Evolutionary conservation across 2,113 vertebrate species (phyloP).

Genomic region (Gorilla gorilla): DNA sequence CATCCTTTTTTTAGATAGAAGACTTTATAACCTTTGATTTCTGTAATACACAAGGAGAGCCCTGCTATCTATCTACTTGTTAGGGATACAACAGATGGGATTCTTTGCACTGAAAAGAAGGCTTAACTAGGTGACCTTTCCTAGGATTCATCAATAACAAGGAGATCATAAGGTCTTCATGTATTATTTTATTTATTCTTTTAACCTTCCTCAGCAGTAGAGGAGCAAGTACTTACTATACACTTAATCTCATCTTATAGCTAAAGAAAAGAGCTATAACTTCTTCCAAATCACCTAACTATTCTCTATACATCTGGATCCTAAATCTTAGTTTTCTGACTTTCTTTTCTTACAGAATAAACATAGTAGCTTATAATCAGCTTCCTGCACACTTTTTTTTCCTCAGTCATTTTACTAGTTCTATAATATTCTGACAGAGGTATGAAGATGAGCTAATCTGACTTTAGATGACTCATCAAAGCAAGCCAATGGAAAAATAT

Average conservation of each 20-base stretch:
- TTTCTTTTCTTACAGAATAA: constrained; percentile 5
- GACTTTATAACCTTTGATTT: neutral
- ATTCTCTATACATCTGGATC: neutral
- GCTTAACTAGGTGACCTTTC: neutral
- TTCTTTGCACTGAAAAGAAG: neutral
- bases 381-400: neutral
- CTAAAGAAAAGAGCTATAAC: neutral
- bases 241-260: neutral
- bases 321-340: neutral
- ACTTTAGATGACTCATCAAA: constrained; percentile 14
- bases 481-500: constrained; percentile 27
- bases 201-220: neutral
- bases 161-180: neutral
- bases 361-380: neutral
- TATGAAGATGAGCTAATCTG: constrained; percentile 1
- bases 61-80: neutral
- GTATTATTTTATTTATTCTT: neutral
- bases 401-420: neutral
- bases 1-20: neutral
- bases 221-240: neutral
- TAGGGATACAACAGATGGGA: neutral
- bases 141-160: neutral
- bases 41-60: neutral
- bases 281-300: neutral
- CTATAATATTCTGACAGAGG: neutral